Base-by-base conservation (phyloP, 1,140 invertebrate genomes). In the Scaptomyza graminum region DNA sequence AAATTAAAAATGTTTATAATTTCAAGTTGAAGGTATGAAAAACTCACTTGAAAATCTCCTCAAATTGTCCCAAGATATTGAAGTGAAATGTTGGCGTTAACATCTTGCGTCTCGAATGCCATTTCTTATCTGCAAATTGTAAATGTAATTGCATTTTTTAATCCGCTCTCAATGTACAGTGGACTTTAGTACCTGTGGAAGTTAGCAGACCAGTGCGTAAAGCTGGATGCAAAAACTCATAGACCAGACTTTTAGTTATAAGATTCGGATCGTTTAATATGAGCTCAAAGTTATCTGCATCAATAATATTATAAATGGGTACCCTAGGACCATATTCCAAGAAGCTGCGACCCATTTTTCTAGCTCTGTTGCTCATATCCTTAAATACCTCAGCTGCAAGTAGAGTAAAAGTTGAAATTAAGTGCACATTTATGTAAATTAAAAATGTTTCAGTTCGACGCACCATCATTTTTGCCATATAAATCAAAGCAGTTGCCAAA, bases 11-110 rank as follows among this genome's bases (percentile, higher is more conserved):
- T 51, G 15, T 15, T 7, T 9, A 9, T 16, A 18, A 8, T 46
- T 50, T 13, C 83, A 65, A 22, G 7, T 13, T 7, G 9, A 8
- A 13, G 5, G 7, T 28, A 12, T 9, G 1, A 25, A 2, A 0
- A n/a, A 93, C 90, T 81, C 94, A 95, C 70, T 94, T 93, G 79
- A 95, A 95, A 78, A 96, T 95, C 2, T 94, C 92, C 5, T 95
- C 72, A 90, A 97, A 98, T 74, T 96, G 94, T 61, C 95, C 93
- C 6, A 98, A 92, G 64, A 98, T 96, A 79, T 96, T 96, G 76
- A 97, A 98, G 91, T 98, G 97, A 91, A 98, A 98, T 0, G 97
- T 95, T 5, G 97, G 96, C 0, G 97, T 97, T 2, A 98, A 91
- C 68, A 98, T 93, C 92, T 96, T 97, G 50, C 97, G 93, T 37